A percentile compares a stretch with the other conserved stretches of the same genome.
phyloP scores from a whole-genome alignment of 2,113 vertebrate species.

The Tetrax tetrax region DNA sequence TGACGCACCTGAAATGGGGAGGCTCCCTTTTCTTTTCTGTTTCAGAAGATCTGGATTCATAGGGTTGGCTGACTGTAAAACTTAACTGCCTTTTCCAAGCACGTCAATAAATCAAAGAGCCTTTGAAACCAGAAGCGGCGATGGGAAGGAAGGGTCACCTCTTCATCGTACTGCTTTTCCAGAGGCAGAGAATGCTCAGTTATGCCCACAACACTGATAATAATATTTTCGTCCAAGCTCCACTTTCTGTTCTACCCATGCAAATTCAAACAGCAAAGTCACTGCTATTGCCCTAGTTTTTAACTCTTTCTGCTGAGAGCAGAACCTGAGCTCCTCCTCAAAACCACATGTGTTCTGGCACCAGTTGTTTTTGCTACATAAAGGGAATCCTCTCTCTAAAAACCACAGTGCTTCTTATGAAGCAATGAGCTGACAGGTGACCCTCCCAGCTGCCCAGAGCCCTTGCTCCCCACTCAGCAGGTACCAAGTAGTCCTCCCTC shows the following conservation, averaged over 20 bases:
- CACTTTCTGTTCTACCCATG: not conserved
- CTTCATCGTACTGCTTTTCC: not conserved
- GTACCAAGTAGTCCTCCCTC: not conserved
- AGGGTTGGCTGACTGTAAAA: not conserved
- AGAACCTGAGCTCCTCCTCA: not conserved
- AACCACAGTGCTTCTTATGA: not conserved
- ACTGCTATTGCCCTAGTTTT: not conserved
- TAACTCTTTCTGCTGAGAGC: not conserved
- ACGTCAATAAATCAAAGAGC: not conserved
- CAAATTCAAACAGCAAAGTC: not conserved
- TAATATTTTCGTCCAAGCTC: not conserved
- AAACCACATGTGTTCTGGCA: not conserved
- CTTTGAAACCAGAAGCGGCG: not conserved
- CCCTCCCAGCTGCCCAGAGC: not conserved
- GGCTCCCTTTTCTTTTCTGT: not conserved
- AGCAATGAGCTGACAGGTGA: not conserved
- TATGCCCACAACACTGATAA: not conserved
- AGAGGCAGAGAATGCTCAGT: not conserved
- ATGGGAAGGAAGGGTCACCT: not conserved
- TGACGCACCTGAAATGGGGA: fast-evolving
- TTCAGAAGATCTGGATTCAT: not conserved
- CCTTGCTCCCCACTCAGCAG: not conserved
- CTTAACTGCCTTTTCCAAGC: not conserved
- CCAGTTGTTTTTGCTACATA: not conserved
- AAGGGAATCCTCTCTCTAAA: not conserved